phyloP scores from a whole-genome alignment of 1,140 invertebrate genomes.

The Rhyacophila brunnea region DNA sequence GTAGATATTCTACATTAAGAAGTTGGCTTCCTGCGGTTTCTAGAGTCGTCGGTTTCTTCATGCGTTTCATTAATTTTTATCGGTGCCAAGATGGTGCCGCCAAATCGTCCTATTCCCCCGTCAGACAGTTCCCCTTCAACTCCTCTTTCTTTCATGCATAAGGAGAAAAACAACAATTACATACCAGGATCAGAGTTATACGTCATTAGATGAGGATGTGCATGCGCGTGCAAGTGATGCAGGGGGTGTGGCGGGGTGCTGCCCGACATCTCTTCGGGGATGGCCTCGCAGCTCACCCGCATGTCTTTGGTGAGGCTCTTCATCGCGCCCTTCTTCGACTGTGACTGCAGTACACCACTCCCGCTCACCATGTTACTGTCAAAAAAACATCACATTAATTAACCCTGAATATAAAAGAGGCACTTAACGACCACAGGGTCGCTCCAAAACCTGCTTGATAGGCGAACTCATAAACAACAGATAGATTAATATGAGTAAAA shows the following conservation, averaged over 20 bases:
- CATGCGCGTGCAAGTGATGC: slow-evolving; percentile 33
- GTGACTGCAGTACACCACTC: slow-evolving; percentile 52
- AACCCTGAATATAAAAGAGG: neutral
- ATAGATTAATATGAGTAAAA: no score
- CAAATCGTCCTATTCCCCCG: no score
- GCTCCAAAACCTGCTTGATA: neutral
- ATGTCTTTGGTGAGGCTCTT: slow-evolving; percentile 67
- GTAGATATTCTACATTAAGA: no score
- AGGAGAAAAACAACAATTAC: no score
- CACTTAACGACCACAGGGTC: neutral
- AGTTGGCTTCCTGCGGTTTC: no score
- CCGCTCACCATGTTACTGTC: slow-evolving; percentile 38
- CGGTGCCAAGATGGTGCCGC: no score
- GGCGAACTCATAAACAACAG: neutral
- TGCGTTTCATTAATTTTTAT: no score
- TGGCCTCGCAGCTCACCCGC: slow-evolving; percentile 83
- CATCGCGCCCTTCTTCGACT: slow-evolving; percentile 62
- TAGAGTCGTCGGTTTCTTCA: no score
- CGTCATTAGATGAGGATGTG: slow-evolving; percentile 41
- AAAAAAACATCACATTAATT: neutral
- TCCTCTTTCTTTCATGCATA: no score
- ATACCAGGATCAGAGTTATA: slow-evolving; percentile 52
- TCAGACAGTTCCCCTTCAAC: no score
- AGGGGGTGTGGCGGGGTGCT: slow-evolving; percentile 31
- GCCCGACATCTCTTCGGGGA: slow-evolving; percentile 80